Conservation (phyloP, 1,140 invertebrate species). For the Probaryconus sp. region DNA sequence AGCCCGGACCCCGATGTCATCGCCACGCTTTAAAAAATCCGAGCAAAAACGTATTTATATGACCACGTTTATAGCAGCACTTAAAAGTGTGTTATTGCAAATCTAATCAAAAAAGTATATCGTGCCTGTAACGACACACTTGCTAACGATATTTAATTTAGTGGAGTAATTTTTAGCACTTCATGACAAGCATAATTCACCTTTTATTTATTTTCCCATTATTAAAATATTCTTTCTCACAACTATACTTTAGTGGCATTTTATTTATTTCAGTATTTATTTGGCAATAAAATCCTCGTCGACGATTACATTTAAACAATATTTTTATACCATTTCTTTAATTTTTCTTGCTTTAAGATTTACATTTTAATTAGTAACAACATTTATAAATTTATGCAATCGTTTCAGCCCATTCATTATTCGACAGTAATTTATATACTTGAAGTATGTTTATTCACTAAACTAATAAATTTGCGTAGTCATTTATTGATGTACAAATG, state of each 20-base stretch:
- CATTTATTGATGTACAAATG: too few relatives aligned
- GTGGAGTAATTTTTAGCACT: constrained; percentile 38
- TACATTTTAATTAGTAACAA: constrained; percentile 18
- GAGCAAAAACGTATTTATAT: constrained; percentile 32
- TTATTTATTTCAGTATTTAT: constrained; percentile 46
- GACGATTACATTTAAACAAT: constrained; percentile 39
- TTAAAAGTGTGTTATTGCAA: constrained; percentile 41
- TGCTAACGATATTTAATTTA: constrained; percentile 53
- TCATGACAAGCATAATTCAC: constrained; percentile 24
- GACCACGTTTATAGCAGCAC: constrained; percentile 32
- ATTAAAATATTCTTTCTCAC: constrained; percentile 35
- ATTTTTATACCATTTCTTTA: constrained; percentile 24
- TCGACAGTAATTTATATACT: too few relatives aligned
- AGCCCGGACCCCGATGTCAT: too few relatives aligned
- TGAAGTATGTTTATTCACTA: too few relatives aligned
- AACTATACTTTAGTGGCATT: constrained; percentile 37
- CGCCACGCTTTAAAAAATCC: too few relatives aligned
- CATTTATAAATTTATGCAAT: too few relatives aligned
- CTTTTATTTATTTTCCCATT: constrained; percentile 47
- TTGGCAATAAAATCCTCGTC: constrained; percentile 21
- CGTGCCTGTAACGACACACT: constrained; percentile 35
- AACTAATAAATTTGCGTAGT: too few relatives aligned
- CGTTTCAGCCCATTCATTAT: too few relatives aligned
- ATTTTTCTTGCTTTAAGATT: constrained; percentile 25
- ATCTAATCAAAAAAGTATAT: constrained; percentile 41